Percentiles rank a stretch among this genome's conserved stretches.
Conservation (phyloP, 2,113 vertebrate species). For the Microcebus griseorufus region DNA sequence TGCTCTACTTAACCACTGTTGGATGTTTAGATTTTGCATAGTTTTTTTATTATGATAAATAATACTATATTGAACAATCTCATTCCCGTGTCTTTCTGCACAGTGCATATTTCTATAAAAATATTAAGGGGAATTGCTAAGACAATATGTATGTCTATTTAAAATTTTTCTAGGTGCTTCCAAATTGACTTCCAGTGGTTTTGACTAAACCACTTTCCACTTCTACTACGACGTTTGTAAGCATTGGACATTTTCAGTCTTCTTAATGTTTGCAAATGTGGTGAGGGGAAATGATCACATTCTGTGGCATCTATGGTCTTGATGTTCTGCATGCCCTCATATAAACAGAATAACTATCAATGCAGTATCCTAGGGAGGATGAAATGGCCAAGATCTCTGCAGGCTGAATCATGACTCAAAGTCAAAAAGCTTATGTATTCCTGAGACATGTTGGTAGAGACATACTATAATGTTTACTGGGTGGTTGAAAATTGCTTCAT, state of each 20-base stretch:
- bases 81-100: too few relatives aligned
- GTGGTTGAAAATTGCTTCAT: not conserved
- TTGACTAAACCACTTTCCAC: not conserved
- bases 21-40: too few relatives aligned
- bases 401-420: not conserved
- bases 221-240: not conserved
- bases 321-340: too few relatives aligned
- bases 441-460: not conserved
- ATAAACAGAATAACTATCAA: too few relatives aligned
- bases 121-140: not conserved
- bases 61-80: too few relatives aligned
- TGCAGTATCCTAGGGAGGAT: not conserved
- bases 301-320: not conserved
- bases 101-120: too few relatives aligned
- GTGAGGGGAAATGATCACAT: not conserved
- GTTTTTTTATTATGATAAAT: too few relatives aligned
- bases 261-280: not conserved
- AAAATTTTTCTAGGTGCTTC: not conserved
- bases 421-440: not conserved
- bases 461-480: not conserved
- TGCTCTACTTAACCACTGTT: too few relatives aligned
- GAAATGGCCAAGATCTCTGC: not conserved
- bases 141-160: not conserved
- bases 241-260: not conserved
- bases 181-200: not conserved